These are phyloP conservation scores for honey bee (Apis mellifera) DNA, from an alignment of 1,140 invertebrate species.

Conservation along the genomic window DNA sequence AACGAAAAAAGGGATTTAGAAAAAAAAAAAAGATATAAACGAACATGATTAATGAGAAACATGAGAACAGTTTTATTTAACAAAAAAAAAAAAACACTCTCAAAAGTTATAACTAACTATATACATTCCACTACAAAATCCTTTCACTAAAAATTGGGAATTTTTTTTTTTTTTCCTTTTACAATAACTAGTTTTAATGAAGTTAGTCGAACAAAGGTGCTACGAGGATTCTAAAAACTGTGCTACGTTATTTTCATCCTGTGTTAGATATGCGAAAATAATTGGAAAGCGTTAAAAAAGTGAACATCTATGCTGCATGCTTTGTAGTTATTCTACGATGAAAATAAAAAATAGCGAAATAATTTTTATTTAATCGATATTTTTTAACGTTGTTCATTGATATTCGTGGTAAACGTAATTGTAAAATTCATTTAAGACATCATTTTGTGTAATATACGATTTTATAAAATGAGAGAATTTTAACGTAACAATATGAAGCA, in stretches of 20 bases:
- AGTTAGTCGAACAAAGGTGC: slow-evolving; percentile 20
- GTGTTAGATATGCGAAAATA: background rate
- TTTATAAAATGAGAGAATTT: background rate
- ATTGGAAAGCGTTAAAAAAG: background rate
- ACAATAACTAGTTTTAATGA: slow-evolving; percentile 6
- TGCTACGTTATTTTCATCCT: slow-evolving; percentile 9
- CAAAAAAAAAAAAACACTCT: background rate
- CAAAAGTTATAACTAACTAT: background rate
- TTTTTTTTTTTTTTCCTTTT: background rate
- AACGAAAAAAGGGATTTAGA: background rate
- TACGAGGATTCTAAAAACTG: background rate
- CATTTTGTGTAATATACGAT: background rate
- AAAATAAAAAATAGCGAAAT: background rate
- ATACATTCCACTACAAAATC: background rate
- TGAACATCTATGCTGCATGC: background rate
- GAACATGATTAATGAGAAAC: background rate
- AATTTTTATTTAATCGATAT: too few species aligned
- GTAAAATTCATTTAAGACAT: background rate
- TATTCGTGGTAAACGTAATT: background rate
- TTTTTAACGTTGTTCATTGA: too few species aligned
- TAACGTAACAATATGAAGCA: background rate
- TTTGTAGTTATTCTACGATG: too few species aligned
- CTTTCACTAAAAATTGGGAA: slow-evolving; percentile 10
- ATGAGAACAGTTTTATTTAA: background rate
- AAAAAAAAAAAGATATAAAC: background rate